Conservation (phyloP, 92 coral and sea anemone genomes). For the Plumapathes pennacea region DNA sequence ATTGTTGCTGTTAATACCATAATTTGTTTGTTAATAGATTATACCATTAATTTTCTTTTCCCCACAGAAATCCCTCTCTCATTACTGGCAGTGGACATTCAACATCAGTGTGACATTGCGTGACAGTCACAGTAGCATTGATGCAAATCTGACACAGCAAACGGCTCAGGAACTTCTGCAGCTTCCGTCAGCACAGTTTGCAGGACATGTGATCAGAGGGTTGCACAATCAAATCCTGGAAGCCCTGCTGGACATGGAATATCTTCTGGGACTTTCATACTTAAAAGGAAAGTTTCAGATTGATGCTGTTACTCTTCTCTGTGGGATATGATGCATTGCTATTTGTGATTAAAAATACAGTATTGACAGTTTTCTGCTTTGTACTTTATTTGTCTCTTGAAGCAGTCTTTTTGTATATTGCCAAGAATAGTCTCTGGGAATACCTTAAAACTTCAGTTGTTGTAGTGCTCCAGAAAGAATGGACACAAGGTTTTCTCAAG, state of each 20-base stretch:
- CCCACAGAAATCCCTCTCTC: conserved; percentile 36
- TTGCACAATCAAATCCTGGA: conserved; percentile 68
- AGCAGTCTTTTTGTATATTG: too few species aligned
- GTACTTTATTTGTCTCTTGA: too few species aligned
- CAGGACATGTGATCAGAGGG: conserved; percentile 24
- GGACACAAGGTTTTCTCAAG: too few species aligned
- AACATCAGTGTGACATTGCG: conserved; percentile 55
- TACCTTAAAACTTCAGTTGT: too few species aligned
- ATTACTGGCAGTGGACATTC: conserved; percentile 83
- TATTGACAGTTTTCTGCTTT: too few species aligned
- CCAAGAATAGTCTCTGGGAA: too few species aligned
- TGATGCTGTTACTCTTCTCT: conserved; percentile 50
- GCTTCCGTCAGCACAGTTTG: conserved; percentile 69
- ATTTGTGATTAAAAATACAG: too few species aligned
- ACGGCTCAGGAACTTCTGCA: conserved; percentile 81
- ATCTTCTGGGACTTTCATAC: conserved; percentile 68
- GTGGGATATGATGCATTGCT: background rate
- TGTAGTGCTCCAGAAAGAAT: too few species aligned
- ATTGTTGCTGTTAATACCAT: too few species aligned
- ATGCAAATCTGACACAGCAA: conserved; percentile 51
- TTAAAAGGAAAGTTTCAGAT: conserved; percentile 53
- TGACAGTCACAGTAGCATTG: conserved; percentile 52
- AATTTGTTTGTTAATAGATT: background rate
- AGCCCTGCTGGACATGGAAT: conserved; percentile 77
- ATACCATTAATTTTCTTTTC: background rate